These are phyloP conservation scores for Pollenia angustigena DNA, from an alignment of 2,888 invertebrate species.

Conservation along the genomic window DNA sequence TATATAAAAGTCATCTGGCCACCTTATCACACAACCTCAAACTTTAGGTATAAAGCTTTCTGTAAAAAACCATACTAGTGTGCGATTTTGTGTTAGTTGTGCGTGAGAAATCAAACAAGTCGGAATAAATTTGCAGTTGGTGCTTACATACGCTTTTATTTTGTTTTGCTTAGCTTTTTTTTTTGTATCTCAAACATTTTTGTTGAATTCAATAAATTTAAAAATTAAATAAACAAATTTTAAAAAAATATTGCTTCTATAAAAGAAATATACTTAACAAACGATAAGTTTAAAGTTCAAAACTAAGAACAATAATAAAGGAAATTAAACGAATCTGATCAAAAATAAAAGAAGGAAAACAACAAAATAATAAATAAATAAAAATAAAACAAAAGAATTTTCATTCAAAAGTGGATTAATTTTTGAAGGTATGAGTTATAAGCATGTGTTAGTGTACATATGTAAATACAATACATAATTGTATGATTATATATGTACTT, in stretches of 20 bases:
- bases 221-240: constrained; percentile 10
- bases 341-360: neutral
- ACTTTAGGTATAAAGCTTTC: constrained; percentile 9
- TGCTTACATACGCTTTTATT: constrained; percentile 26
- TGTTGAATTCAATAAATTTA: constrained; percentile 15
- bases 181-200: constrained; percentile 44
- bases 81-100: constrained; percentile 47
- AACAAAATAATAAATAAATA: neutral
- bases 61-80: neutral
- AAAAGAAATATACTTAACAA: neutral
- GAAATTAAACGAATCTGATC: neutral
- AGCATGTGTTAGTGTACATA: too few relatives aligned
- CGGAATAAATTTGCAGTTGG: constrained; percentile 9
- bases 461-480: too few relatives aligned
- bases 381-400: constrained; percentile 13
- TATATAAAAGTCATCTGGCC: neutral
- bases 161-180: constrained; percentile 33
- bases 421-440: neutral
- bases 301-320: neutral
- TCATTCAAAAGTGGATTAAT: constrained; percentile 11
- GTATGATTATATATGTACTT: too few relatives aligned
- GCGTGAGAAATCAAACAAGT: constrained; percentile 66
- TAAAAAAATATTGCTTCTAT: neutral
- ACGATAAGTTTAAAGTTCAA: constrained; percentile 9
- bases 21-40: constrained; percentile 14